Percentiles rank a stretch among this genome's conserved stretches.
Evolutionary conservation across 2,888 invertebrate species (phyloP).

Genomic region (Harpagoxenus sublaevis): DNA sequence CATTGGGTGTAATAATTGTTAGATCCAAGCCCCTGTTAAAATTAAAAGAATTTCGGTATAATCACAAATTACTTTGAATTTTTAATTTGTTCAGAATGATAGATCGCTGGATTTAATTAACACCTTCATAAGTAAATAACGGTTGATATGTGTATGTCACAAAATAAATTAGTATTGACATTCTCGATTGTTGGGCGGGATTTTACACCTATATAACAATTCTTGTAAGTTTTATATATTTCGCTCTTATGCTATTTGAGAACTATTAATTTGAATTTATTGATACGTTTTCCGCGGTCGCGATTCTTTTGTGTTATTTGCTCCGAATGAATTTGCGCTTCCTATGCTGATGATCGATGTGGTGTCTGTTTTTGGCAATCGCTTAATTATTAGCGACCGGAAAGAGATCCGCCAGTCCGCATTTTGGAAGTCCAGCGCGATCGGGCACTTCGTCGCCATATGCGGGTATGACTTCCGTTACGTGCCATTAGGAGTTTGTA

Average conservation of each 20-base stretch:
- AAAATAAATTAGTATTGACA: not conserved
- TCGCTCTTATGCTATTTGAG: not conserved
- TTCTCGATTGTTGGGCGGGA: not conserved
- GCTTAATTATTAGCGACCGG: slow-evolving; percentile 77
- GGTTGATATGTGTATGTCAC: not conserved
- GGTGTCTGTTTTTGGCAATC: slow-evolving; percentile 61
- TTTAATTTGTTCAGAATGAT: not conserved
- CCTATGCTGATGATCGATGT: slow-evolving; percentile 21
- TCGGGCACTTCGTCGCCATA: slow-evolving; percentile 77
- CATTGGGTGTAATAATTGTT: not conserved
- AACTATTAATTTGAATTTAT: not conserved
- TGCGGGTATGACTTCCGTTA: slow-evolving; percentile 77
- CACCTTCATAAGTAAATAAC: not conserved
- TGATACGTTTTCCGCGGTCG: not conserved
- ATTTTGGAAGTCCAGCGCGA: slow-evolving; percentile 83
- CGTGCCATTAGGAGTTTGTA: not conserved
- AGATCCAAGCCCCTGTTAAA: not conserved
- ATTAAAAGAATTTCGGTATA: not conserved
- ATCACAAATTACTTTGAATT: not conserved
- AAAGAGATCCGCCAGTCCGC: slow-evolving; percentile 82
- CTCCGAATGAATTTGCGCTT: slow-evolving; percentile 15
- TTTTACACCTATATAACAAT: not conserved
- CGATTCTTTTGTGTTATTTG: slow-evolving; percentile 1
- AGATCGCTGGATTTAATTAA: not conserved
- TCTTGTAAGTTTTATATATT: not conserved